Base-by-base conservation (phyloP, 2,888 invertebrate species). In the Microdon myrmicae region DNA sequence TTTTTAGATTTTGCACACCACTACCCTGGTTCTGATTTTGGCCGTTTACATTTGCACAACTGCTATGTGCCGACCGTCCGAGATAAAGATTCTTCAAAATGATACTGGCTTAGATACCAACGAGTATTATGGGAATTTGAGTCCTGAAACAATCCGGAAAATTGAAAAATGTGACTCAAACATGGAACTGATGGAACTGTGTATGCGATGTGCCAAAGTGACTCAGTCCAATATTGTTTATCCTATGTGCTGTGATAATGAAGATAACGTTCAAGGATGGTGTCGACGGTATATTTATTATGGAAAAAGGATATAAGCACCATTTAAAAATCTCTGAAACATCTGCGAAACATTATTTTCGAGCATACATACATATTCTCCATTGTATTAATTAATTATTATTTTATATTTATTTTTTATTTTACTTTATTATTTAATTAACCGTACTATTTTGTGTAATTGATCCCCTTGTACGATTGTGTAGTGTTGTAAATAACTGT, bases 161-260 rank as follows among this genome's bases (percentile, higher is more conserved):
- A 58, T 78, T 23, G 74, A 75, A 23, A 71, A 74, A 43, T 78
- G 78, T 29, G 76, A 77, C 25, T 68, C 58, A 19, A 66, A 78
- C 45, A 58, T 70, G 47, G 64, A 69, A 1, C 68, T 72, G 1
- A 77, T 77, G 77, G 82, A 82, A 69, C 70, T 82, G 4, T 84
- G 84, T 67, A 83, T 84, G 76, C 77, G 82, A 34, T 84, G 84
- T 61, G 84, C 83, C 8, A 83, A 83, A 72, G 78, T 80, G 20
- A 83, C 83, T 6, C 83, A 82, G 70, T 82, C 83, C 0, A 73
- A 76, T 10, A 73, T 74, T 35, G 83, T 83, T 0, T 84, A 84
- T 71, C 84, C 84, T 1, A 76, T 84, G 78, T 84, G 84, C 71
- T 84, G 84, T 67, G 76, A 74, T 29, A 77, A 82, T 53, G 80